Evolutionary conservation across 1,140 invertebrate species (phyloP), one percentile per base, ranked within the genome.

Genomic region (Anastrepha ludens): DNA sequence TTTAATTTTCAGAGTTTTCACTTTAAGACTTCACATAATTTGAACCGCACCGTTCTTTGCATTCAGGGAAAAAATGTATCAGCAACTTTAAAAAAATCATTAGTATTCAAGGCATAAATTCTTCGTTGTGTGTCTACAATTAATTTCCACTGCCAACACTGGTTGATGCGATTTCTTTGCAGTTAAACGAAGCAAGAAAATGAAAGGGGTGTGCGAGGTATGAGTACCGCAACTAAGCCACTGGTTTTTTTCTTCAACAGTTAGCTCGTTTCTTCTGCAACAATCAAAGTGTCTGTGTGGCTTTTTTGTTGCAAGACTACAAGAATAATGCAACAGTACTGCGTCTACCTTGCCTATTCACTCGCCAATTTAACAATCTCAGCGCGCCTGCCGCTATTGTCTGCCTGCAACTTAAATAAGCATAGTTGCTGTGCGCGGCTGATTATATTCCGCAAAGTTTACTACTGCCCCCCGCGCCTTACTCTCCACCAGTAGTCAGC

Each of bases 151-250:
- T 50, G 74, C 74, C 47, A 81, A 55, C 47, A 55, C n/a, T 20
- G 41, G 3, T n/a, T 47, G 67, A 44, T 41, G 67, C 67, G 67
- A 74, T 41, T 74, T 74, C 13, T 81, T 81, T 29, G 55, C 74
- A 58, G 39, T 81, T 55, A 41, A 81, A 41, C 41, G 74, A 81
- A 55, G 47, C n/a, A 8, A 81, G 55, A 81, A 29, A 55, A 29
- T 55, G 55, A 55, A 70, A 44, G 44, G 44, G 4, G 7, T 3
- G 7, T 55, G 2, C 8, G 47, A 13, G 47, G 64, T 29, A 11
- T 55, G 74, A 5, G 74, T n/a, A 81, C 74, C 74, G 74, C 74
- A 81, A 81, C 44, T 81, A 87, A 87, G 50, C 87, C 78, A 67
- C 87, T 55, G 58, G 58, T 85, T 87, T 87, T 87, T 85, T 55